A percentile compares a stretch with the other conserved stretches of the same genome.
These are phyloP conservation scores for Tigriopus californicus DNA, from an alignment of 2,888 invertebrate genomes.

Conservation along the genomic window DNA sequence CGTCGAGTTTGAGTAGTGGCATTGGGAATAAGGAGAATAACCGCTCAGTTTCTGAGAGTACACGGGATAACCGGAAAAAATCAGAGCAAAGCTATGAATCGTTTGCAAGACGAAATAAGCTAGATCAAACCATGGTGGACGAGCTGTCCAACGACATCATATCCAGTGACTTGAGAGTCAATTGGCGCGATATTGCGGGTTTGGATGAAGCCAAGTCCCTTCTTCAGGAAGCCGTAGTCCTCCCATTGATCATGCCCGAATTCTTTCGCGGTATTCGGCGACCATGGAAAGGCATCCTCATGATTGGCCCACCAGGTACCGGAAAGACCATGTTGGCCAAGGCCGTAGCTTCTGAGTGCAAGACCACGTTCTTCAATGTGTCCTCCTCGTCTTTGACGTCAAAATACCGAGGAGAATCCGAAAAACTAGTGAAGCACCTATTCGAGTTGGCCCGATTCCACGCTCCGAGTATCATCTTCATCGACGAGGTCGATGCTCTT, in stretches of 20 bases:
- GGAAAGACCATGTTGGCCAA: conserved; percentile 94
- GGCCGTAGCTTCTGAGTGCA: conserved; percentile 95
- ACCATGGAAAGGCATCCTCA: conserved; percentile 88
- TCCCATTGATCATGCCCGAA: conserved; percentile 95
- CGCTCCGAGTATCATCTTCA: conserved; percentile 94
- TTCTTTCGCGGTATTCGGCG: conserved; percentile 86
- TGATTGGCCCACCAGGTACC: conserved; percentile 83
- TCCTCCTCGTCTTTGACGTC: conserved; percentile 93
- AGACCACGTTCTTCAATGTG: conserved; percentile 91
- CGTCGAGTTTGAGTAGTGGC: neutral
- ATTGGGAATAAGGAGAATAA: neutral
- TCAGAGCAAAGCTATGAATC: neutral
- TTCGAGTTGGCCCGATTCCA: conserved; percentile 98
- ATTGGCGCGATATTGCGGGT: conserved; percentile 87
- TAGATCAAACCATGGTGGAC: conserved; percentile 81
- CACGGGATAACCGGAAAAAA: neutral
- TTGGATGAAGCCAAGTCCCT: conserved; percentile 69
- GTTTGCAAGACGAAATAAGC: conserved; percentile 34
- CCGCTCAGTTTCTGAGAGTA: neutral
- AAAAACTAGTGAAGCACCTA: conserved; percentile 82
- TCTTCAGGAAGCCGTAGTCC: conserved; percentile 87
- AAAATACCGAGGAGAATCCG: conserved; percentile 96
- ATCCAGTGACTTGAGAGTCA: conserved; percentile 85
- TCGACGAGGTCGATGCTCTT: conserved; percentile 95
- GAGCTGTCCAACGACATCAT: conserved; percentile 87